These are phyloP conservation scores for Laupala kohalensis DNA, from an alignment of 1,140 invertebrate species.

Conservation along the genomic window DNA sequence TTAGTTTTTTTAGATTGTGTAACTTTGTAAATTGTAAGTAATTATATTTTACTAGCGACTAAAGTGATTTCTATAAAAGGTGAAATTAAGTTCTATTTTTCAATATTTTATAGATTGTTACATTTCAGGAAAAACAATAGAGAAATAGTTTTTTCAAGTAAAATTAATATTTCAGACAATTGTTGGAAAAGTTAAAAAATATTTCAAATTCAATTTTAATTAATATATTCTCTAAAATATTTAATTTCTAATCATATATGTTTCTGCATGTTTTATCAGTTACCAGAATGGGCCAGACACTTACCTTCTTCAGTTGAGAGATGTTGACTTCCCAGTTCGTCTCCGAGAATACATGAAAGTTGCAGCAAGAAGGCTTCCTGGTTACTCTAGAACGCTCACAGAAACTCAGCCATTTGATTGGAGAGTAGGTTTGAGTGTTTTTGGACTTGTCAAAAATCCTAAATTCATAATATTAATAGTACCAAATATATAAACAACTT, in stretches of 20 bases:
- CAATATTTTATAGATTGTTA: no score
- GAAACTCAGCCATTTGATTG: conserved; percentile 60
- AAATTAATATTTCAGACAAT: not conserved
- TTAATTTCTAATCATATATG: no score
- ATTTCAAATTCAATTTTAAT: not conserved
- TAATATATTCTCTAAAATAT: not conserved
- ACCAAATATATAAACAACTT: no score
- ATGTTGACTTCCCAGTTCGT: conserved; percentile 82
- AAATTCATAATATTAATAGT: no score
- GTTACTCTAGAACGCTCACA: conserved; percentile 43
- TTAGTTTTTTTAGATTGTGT: no score
- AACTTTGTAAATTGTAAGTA: no score
- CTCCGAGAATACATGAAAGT: conserved; percentile 88
- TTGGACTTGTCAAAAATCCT: no score
- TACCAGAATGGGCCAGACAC: conserved; percentile 94
- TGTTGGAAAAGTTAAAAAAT: not conserved
- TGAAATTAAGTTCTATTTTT: no score
- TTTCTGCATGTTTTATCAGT: conserved; percentile 37
- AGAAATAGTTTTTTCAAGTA: not conserved
- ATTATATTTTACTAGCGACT: no score
- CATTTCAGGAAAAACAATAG: no score
- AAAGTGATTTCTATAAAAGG: no score
- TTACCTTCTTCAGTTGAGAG: conserved; percentile 80
- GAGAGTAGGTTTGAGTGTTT: conserved; percentile 48
- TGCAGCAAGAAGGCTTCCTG: conserved; percentile 57